Conservation (phyloP, 2,888 invertebrate species). For the Ashinkailepas kermadecensis region DNA sequence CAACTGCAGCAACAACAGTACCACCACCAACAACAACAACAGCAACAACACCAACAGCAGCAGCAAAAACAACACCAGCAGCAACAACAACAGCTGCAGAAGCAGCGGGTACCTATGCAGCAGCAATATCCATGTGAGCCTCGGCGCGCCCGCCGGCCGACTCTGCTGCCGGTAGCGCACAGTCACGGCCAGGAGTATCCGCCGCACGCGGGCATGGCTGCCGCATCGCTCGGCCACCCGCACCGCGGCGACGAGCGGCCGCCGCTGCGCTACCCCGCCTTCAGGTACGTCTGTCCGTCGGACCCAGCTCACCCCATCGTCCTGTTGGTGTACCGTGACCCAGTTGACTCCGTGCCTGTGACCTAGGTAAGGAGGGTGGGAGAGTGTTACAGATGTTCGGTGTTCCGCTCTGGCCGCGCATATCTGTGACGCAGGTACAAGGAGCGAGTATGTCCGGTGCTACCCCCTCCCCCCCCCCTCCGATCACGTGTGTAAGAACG, state of each 20-base stretch:
- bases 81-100: background rate
- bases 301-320: too few relatives aligned
- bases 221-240: background rate
- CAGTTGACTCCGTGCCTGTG: too few relatives aligned
- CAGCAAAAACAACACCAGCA: background rate
- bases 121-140: background rate
- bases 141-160: slow-evolving; percentile 14
- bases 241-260: background rate
- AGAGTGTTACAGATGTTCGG: too few relatives aligned
- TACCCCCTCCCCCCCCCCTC: too few relatives aligned
- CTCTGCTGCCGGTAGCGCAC: slow-evolving; percentile 11
- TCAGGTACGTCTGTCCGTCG: background rate
- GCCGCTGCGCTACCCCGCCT: background rate
- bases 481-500: background rate
- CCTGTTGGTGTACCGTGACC: too few relatives aligned
- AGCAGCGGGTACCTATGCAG: background rate
- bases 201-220: background rate
- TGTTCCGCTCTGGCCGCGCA: too few relatives aligned
- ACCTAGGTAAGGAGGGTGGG: too few relatives aligned
- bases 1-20: background rate
- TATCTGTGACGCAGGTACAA: too few relatives aligned
- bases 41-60: background rate
- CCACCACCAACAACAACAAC: background rate
- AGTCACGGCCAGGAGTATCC: background rate
- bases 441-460: too few relatives aligned